Conservation (phyloP, 2,113 vertebrate species). For the Cyanoderma ruficeps region DNA sequence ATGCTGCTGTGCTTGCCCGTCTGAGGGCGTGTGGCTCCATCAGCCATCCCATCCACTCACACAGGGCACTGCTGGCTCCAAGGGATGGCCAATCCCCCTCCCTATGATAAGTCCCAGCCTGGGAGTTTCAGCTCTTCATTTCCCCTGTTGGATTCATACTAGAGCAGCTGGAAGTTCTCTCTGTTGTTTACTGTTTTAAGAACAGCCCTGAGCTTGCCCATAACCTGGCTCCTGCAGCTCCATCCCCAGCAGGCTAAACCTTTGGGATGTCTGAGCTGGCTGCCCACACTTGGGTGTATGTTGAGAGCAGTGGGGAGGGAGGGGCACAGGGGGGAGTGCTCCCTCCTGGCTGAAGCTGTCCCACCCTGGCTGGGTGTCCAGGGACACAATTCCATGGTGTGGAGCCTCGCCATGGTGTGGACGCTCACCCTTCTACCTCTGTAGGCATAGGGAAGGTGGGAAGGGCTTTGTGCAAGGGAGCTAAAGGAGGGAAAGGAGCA, state of each 20-base stretch:
- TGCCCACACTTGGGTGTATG: accelerated
- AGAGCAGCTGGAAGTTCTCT: background rate
- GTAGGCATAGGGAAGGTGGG: accelerated
- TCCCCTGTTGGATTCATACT: background rate
- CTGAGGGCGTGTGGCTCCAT: accelerated
- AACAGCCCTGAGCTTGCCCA: background rate
- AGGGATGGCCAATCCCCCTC: accelerated
- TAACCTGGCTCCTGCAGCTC: background rate
- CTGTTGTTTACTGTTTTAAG: background rate
- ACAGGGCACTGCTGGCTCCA: accelerated
- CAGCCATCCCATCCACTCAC: accelerated
- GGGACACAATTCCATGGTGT: accelerated
- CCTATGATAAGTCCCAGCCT: background rate
- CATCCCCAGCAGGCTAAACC: background rate
- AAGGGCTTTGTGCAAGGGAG: background rate
- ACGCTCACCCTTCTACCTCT: background rate
- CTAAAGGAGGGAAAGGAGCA: background rate
- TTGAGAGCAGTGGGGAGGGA: background rate
- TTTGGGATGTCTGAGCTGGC: background rate
- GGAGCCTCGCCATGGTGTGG: accelerated
- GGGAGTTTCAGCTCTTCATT: background rate
- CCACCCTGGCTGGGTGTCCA: accelerated
- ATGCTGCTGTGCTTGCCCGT: background rate
- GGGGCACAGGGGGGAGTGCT: background rate
- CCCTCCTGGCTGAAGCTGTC: background rate